Percentiles rank a stretch among this genome's conserved stretches.
Evolutionary conservation across 2,888 invertebrate genomes (phyloP).

Genomic region (Amphiduros pacificus): DNA sequence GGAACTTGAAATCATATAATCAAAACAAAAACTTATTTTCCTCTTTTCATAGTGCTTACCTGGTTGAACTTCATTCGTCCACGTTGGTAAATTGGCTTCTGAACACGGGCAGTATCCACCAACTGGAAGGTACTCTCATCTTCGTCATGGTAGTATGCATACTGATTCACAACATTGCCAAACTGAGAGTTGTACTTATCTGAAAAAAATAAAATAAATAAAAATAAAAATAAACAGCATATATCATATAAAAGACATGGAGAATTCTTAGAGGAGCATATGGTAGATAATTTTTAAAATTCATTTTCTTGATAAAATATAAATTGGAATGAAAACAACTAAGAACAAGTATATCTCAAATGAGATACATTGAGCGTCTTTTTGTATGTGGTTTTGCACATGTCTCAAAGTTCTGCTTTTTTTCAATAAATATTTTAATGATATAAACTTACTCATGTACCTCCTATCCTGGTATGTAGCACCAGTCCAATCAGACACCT

Average conservation of each 20-base stretch:
- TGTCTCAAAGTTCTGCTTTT: too few species aligned
- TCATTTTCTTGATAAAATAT: too few species aligned
- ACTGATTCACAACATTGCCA: slow-evolving; percentile 76
- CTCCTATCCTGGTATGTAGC: slow-evolving; percentile 90
- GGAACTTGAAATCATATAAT: too few species aligned
- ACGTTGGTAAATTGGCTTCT: slow-evolving; percentile 76
- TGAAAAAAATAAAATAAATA: too few species aligned
- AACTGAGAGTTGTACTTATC: slow-evolving; percentile 59
- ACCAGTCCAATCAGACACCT: slow-evolving; percentile 96
- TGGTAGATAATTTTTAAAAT: too few species aligned
- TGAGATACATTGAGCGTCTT: too few species aligned
- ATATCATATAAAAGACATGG: too few species aligned
- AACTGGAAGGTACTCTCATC: slow-evolving; percentile 98
- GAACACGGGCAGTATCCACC: slow-evolving; percentile 80
- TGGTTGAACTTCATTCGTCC: slow-evolving; percentile 68
- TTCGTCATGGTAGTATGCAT: slow-evolving; percentile 98
- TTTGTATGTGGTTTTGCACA: too few species aligned
- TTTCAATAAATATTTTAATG: not conserved
- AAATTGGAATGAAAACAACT: too few species aligned
- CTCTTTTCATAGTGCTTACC: slow-evolving; percentile 32
- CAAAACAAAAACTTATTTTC: not conserved
- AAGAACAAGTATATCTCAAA: too few species aligned
- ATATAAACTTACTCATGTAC: slow-evolving; percentile 67
- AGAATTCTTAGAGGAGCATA: too few species aligned
- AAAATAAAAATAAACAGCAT: too few species aligned